Conservation (phyloP, 1,140 invertebrate species). For the Chlorops oryzae region DNA sequence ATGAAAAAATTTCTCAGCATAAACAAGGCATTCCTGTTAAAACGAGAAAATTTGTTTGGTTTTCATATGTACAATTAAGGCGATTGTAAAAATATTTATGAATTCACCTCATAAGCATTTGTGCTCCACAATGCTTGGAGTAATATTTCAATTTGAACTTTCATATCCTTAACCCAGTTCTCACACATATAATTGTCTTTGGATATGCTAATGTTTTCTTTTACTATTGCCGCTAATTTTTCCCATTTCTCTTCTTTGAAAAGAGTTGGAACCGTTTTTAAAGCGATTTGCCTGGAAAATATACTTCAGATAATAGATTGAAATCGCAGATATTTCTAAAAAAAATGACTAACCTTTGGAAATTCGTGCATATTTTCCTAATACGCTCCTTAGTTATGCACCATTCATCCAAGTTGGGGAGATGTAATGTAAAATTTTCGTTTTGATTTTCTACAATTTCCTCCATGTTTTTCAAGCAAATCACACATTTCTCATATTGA, state of each 20-base stretch:
- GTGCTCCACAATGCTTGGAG: conserved; percentile 66
- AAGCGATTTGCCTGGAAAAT: conserved; percentile 12
- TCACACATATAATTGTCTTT: conserved; percentile 51
- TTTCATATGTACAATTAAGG: conserved; percentile 48
- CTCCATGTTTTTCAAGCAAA: conserved; percentile 10
- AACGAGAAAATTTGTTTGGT: conserved; percentile 59
- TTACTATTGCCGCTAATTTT: conserved; percentile 60
- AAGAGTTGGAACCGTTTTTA: conserved; percentile 53
- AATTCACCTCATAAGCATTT: conserved; percentile 23
- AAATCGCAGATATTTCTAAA: too few species aligned
- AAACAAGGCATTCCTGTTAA: conserved; percentile 65
- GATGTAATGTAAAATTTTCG: conserved; percentile 11
- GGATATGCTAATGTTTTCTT: conserved; percentile 52
- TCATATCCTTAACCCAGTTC: conserved; percentile 34
- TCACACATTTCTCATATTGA: conserved; percentile 11
- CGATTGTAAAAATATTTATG: neutral
- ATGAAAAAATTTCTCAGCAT: conserved; percentile 67
- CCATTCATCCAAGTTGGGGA: conserved; percentile 14
- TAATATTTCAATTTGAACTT: conserved; percentile 56
- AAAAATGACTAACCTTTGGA: conserved; percentile 19
- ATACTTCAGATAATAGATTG: too few species aligned
- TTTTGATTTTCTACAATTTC: conserved; percentile 6
- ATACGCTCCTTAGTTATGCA: conserved; percentile 12
- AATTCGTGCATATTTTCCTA: conserved; percentile 23
- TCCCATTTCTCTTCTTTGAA: conserved; percentile 58